Base-by-base conservation (phyloP, 2,888 invertebrate species). In the Diplolepis rosae region DNA sequence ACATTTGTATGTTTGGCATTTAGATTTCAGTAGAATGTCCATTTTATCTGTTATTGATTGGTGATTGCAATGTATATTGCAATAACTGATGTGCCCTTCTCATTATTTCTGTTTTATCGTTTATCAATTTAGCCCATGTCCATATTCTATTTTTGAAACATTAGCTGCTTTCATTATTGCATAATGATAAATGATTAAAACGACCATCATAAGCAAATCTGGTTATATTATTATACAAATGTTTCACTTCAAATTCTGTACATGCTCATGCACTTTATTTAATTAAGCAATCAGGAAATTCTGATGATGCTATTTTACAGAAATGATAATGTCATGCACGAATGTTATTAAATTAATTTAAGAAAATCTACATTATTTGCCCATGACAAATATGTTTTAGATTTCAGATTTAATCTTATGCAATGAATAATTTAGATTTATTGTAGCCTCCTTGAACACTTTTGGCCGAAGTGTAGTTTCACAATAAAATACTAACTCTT, bases 161-260 rank as follows among this genome's bases (percentile, higher is more conserved):
- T 35, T 11, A 15, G 1, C 13, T 9, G 1, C 5, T 15, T 18
- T 32, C 18, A 30, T 32, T 13, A 56, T 56, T 39, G 1, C 35
- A 15, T 32, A 32, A 18, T 56, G 54, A 56, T 30, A 56, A 56
- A 56, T 56, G 4, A 9, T 56, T 56, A 32, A 56, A 56, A 18
- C 22, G 18, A 22, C 35, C 35, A 24, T 35, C 22, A 35, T 56
- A 11, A 35, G 22, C 6, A 22, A 35, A 39, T 61, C 6, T 61
- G 4, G 22, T 24, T 61, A 39, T 39, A n/a, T n/a, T n/a, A n/a
- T n/a, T n/a, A n/a, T 61, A 27, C 24, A 39, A 22, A 27, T n/a
- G 39, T 35, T 39, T 39, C 39, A 39, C 9, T 50, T 50, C 27
- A 22, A 3, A 18, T 24, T 24, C 27, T 50, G 27, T 24, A 24